A percentile compares a stretch with the other conserved stretches of the same genome.
These are phyloP conservation scores for Sphecodes monilicornis DNA, from an alignment of 2,888 invertebrate genomes.

Conservation along the genomic window DNA sequence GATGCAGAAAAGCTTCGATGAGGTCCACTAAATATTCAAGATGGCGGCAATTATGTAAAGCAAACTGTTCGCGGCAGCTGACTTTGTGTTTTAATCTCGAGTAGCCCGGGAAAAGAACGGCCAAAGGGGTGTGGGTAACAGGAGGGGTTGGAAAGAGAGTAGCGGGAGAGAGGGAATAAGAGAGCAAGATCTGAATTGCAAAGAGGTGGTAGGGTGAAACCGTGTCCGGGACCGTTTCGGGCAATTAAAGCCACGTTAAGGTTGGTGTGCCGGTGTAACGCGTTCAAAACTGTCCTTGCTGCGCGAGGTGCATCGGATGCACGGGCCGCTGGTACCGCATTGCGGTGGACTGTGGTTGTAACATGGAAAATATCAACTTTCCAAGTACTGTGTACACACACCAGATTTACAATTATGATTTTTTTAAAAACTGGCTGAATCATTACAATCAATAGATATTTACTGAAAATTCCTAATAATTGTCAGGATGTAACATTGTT, in stretches of 20 bases:
- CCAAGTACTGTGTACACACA: not conserved
- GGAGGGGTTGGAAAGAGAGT: not conserved
- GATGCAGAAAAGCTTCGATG: not conserved
- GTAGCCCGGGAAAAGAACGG: not conserved
- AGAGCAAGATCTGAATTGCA: slow-evolving; percentile 64
- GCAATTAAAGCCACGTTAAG: slow-evolving; percentile 59
- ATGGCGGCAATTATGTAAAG: slow-evolving; percentile 58
- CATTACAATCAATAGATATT: not conserved
- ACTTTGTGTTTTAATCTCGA: slow-evolving; percentile 47
- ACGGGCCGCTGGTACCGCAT: slow-evolving; percentile 35
- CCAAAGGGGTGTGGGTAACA: not conserved
- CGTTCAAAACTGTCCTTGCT: not conserved
- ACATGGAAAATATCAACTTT: not conserved
- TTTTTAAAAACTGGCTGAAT: not conserved
- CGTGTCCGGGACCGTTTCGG: slow-evolving; percentile 49
- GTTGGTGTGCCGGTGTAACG: not conserved
- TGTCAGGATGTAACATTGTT: not conserved
- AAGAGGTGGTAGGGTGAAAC: slow-evolving; percentile 50
- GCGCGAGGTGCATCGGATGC: slow-evolving; percentile 8
- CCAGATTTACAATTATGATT: not conserved
- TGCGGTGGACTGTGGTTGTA: slow-evolving; percentile 25
- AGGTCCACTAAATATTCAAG: slow-evolving; percentile 58
- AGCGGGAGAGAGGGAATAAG: not conserved
- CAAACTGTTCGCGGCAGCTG: slow-evolving; percentile 48
- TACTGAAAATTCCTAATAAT: not conserved